Evolutionary conservation across 2,888 invertebrate species (phyloP), one percentile per base, ranked within the genome.

Genomic region (Marronus borbonicus): DNA sequence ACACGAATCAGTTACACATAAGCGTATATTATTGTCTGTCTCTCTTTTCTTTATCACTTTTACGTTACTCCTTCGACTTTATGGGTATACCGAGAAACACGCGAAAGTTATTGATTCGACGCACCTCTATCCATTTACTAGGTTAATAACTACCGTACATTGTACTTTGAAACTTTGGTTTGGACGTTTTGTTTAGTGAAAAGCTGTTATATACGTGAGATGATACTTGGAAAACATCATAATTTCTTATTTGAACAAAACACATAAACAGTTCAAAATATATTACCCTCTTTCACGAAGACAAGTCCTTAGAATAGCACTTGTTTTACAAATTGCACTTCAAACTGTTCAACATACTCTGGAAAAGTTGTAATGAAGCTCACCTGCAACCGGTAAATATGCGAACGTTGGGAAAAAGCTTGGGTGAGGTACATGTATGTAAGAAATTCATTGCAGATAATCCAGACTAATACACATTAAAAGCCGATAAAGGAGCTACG

Each of bases 81-180:
- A 50, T 68, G n/a, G 12, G 68, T 44, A 68, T 68, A 50, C 24
- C 20, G 68, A 39, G 50, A 24, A 50, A 28, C 68, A 68, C 68
- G 68, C 68, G 68, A 68, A 68, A 68, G 31, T 50, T 68, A 68
- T 68, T 68, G 68, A 68, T 68, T 50, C 12, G 68, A 68, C 68
- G 50, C 68, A 68, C 68, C 68, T 68, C 14, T 62, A 62, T 62
- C 31, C 31, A 24, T 68, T 68, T 44, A 49, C 17, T 66, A 44
- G 39, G 68, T 50, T 68, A 68, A 50, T 28, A 50, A 68, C 50
- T 68, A 68, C 20, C 44, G 44, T 20, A 28, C 4, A 52, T 24
- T 12, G 49, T 68, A 5, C 24, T 12, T 50, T 49, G 24, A 14
- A 49, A 50, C 68, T 24, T 68, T 24, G 7, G 28, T 28, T 50